Conservation (phyloP, 2,888 invertebrate genomes). For the Lasioglossum lativentre region DNA sequence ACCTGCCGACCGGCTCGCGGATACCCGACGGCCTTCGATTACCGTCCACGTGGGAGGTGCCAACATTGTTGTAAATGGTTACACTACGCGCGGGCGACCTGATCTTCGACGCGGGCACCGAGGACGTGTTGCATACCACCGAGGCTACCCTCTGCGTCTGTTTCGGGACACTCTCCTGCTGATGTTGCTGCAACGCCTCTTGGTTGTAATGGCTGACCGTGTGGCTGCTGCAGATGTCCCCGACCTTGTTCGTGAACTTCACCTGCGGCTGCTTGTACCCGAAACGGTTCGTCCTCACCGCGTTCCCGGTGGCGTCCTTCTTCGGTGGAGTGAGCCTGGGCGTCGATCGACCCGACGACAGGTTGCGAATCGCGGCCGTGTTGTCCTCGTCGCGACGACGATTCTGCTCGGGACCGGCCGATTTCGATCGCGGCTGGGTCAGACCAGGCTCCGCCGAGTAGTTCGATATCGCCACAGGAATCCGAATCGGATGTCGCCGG, state of each 20-base stretch:
- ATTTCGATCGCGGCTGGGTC: slow-evolving; percentile 84
- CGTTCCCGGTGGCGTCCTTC: slow-evolving; percentile 87
- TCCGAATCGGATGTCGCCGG: slow-evolving; percentile 87
- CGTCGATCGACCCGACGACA: slow-evolving; percentile 88
- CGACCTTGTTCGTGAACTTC: slow-evolving; percentile 89
- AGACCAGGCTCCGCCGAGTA: slow-evolving; percentile 70
- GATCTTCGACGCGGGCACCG: slow-evolving; percentile 84
- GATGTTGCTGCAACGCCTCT: slow-evolving; percentile 81
- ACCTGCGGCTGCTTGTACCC: slow-evolving; percentile 90
- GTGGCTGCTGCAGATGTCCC: slow-evolving; percentile 86
- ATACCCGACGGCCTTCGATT: slow-evolving; percentile 71
- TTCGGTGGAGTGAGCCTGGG: slow-evolving; percentile 89
- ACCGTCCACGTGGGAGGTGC: slow-evolving; percentile 37
- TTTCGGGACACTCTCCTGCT: slow-evolving; percentile 67
- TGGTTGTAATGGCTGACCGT: slow-evolving; percentile 85
- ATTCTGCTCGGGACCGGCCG: slow-evolving; percentile 84
- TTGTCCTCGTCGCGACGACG: slow-evolving; percentile 84
- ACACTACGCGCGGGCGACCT: slow-evolving; percentile 83
- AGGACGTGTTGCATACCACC: slow-evolving; percentile 74
- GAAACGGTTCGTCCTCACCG: slow-evolving; percentile 90
- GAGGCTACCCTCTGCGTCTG: slow-evolving; percentile 66
- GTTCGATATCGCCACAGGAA: slow-evolving; percentile 79
- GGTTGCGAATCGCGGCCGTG: slow-evolving; percentile 77
- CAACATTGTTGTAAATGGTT: slow-evolving; percentile 52
- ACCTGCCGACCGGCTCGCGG: slow-evolving; percentile 86